Conservation (phyloP, 2,797 vertebrate genomes). For the Lacerta agilis region DNA sequence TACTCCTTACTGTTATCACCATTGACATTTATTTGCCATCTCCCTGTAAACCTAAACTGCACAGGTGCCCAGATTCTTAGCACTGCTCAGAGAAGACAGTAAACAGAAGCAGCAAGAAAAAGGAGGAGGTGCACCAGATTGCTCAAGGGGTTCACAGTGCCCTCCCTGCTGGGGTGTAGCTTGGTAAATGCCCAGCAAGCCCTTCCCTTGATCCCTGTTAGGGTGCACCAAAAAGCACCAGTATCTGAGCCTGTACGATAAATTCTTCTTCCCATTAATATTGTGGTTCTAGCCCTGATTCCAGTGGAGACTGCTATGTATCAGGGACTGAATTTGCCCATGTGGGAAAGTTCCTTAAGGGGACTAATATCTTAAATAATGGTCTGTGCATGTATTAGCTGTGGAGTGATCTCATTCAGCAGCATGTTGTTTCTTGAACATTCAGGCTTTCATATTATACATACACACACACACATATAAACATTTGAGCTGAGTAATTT, state of each 20-base stretch:
- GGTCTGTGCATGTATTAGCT: constrained; percentile 23
- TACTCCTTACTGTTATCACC: too few species aligned
- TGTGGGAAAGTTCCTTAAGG: not conserved
- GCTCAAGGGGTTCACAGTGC: too few species aligned
- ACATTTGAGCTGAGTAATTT: constrained; percentile 51
- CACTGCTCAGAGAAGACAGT: too few species aligned
- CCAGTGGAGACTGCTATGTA: not conserved
- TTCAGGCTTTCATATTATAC: constrained; percentile 46
- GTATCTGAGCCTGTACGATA: not conserved
- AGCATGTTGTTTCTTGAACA: constrained; percentile 37
- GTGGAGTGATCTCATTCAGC: constrained; percentile 38
- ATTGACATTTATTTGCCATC: too few species aligned
- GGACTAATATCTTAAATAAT: constrained; percentile 12
- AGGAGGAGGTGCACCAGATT: too few species aligned
- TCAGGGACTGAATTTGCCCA: not conserved
- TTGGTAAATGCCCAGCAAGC: not conserved
- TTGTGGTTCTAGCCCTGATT: not conserved
- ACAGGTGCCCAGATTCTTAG: too few species aligned
- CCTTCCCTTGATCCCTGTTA: not conserved
- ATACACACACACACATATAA: not conserved
- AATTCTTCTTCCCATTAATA: not conserved
- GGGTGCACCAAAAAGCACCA: not conserved
- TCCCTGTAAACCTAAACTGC: too few species aligned
- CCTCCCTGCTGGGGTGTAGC: not conserved
- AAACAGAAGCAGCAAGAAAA: too few species aligned